phyloP scores from a whole-genome alignment of 2,113 vertebrate species.

The Drymodes brunneopygia region DNA sequence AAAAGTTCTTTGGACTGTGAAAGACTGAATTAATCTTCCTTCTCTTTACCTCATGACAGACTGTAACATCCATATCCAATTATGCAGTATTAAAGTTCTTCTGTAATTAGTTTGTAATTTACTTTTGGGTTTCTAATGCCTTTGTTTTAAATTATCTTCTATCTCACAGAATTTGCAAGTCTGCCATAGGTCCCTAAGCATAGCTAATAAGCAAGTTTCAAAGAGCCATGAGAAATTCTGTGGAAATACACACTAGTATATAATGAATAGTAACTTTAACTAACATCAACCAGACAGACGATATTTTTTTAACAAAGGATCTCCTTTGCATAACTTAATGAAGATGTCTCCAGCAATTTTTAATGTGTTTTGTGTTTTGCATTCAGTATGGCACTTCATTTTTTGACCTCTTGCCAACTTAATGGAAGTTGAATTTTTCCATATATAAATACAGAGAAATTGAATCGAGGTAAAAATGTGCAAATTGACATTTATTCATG shows the following conservation, averaged over 20 bases:
- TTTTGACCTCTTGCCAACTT: neutral
- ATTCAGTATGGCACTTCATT: neutral
- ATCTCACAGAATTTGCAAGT: neutral
- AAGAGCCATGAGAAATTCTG: neutral
- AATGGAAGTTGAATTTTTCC: neutral
- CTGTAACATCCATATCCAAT: neutral
- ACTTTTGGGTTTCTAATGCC: neutral
- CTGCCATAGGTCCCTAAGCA: neutral
- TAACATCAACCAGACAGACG: neutral
- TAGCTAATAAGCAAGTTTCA: neutral
- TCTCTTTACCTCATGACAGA: neutral
- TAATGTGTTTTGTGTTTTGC: accelerated
- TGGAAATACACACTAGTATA: neutral
- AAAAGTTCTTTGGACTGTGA: neutral
- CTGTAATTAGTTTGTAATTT: neutral
- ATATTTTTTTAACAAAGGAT: neutral
- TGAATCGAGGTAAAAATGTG: neutral
- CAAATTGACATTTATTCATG: neutral
- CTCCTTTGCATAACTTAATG: neutral
- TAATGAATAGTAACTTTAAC: neutral
- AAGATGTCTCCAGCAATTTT: neutral
- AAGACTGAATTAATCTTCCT: neutral
- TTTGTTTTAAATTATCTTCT: constrained; percentile 6
- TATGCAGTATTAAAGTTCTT: neutral
- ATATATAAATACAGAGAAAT: neutral